Base-by-base conservation (phyloP, 2,888 invertebrate genomes). In the Orthonevra nobilis region DNA sequence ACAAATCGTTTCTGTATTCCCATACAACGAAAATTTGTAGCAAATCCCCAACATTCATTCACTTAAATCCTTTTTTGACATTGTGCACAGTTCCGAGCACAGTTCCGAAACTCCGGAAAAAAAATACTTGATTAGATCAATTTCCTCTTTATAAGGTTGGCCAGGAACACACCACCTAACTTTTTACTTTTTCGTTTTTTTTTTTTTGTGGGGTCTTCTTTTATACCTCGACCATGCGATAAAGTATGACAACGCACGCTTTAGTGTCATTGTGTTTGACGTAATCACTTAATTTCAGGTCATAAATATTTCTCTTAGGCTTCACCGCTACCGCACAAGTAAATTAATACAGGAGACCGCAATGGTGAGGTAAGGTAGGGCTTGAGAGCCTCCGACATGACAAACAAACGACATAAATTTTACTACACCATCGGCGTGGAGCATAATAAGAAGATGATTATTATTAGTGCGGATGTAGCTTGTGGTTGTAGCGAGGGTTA, bases 211-310 rank as follows among this genome's bases (percentile, higher is more conserved):
- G n/a, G n/a, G n/a, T n/a, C 19, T 36, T 23, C 9, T 38, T 54
- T 38, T 26, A 42, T 32, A 32, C 12, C 58, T 42, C n/a, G 17
- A 28, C 12, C 40, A 40, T 44, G 61, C 61, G 58, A 58, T 58
- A 42, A 58, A 42, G 34, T 44, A 60, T 69, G 38, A 61, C 69
- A 42, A 26, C 54, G 61, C 48, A 56, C 69, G 46, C 69, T 63
- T 69, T 54, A 68, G 69, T 69, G 69, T 61, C 74, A 63, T 69
- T 56, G 54, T 50, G 50, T 58, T 70, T 50, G 54, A 70, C 70
- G 48, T 63, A 70, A 63, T 70, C 68, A 63, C 74, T 69, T 75
- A 69, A 68, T 69, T 75, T 75, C 61, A 48, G 61, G 60, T 69
- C 54, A 61, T 69, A 75, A 69, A 75, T 69, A 69, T 54, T 38